A percentile compares a stretch with the other conserved stretches of the same genome.
phyloP scores from a whole-genome alignment of 2,888 invertebrate genomes.

The Panzeria rudis region DNA sequence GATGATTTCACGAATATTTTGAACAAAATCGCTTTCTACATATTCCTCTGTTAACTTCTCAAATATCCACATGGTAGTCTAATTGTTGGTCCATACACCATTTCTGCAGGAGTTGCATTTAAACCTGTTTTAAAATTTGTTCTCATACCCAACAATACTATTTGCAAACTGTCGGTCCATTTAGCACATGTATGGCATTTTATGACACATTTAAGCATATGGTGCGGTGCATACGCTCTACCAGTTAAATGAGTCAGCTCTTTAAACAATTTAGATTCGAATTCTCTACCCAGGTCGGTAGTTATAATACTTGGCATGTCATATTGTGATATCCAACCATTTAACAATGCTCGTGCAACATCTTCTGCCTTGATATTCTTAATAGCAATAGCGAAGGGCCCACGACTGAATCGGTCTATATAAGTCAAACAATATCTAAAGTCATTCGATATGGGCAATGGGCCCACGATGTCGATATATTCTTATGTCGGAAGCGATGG shows the following conservation, averaged over 20 bases:
- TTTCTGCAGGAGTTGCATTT: conserved; percentile 58
- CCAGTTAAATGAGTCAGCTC: background rate
- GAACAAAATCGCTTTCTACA: conserved; percentile 39
- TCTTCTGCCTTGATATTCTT: background rate
- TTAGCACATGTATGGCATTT: conserved; percentile 41
- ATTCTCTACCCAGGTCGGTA: conserved; percentile 5
- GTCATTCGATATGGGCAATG: conserved; percentile 3
- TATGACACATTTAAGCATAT: conserved; percentile 52
- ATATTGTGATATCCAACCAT: background rate
- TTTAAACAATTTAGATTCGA: conserved; percentile 13
- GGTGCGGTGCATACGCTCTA: conserved; percentile 63
- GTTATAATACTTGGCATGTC: background rate
- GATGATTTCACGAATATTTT: conserved; percentile 30
- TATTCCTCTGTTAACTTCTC: conserved; percentile 30
- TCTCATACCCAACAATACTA: background rate
- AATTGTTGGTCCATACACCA: conserved; percentile 63
- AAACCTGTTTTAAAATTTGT: conserved; percentile 54
- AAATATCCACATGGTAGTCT: conserved; percentile 65
- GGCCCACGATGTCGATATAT: conserved; percentile 10
- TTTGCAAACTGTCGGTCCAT: conserved; percentile 53
- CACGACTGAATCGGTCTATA: conserved; percentile 16
- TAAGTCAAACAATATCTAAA: background rate
- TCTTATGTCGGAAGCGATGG: background rate
- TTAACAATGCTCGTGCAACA: background rate
- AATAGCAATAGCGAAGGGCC: background rate